Percentiles rank a stretch among this genome's conserved stretches.
phyloP scores from a whole-genome alignment of 2,797 vertebrate genomes.

The Melanitta fusca region DNA sequence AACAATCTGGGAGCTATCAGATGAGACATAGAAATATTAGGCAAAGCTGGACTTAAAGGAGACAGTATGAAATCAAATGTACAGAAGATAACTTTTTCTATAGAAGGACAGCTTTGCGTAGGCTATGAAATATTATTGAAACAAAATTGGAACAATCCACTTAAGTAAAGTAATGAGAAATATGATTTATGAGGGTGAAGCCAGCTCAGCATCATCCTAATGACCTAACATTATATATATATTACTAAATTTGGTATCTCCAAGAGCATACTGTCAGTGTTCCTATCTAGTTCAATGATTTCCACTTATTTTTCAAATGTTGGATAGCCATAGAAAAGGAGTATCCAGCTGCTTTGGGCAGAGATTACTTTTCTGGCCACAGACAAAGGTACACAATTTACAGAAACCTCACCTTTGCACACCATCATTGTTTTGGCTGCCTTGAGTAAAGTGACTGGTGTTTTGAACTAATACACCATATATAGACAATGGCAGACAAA shows the following conservation, averaged over 20 bases:
- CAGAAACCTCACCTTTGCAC: background rate
- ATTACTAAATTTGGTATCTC: background rate
- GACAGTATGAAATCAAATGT: background rate
- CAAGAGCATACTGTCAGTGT: background rate
- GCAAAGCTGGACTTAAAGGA: background rate
- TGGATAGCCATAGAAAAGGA: background rate
- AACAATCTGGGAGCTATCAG: background rate
- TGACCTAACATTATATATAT: background rate
- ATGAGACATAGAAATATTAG: background rate
- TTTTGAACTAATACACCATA: background rate
- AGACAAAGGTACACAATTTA: background rate
- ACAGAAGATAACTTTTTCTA: background rate
- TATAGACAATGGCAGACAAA: background rate
- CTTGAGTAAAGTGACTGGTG: background rate
- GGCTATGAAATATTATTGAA: background rate
- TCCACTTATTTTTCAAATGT: background rate
- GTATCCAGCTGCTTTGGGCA: background rate
- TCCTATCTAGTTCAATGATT: background rate
- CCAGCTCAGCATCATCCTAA: background rate
- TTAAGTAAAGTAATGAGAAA: background rate
- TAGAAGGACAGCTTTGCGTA: background rate
- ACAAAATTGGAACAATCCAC: background rate
- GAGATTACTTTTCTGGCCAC: background rate
- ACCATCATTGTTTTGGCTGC: background rate
- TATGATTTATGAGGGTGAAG: constrained; percentile 43